Percentiles rank a stretch among this genome's conserved stretches.
phyloP scores from a whole-genome alignment of 2,888 invertebrate species.

The Ectobius pallidus region DNA sequence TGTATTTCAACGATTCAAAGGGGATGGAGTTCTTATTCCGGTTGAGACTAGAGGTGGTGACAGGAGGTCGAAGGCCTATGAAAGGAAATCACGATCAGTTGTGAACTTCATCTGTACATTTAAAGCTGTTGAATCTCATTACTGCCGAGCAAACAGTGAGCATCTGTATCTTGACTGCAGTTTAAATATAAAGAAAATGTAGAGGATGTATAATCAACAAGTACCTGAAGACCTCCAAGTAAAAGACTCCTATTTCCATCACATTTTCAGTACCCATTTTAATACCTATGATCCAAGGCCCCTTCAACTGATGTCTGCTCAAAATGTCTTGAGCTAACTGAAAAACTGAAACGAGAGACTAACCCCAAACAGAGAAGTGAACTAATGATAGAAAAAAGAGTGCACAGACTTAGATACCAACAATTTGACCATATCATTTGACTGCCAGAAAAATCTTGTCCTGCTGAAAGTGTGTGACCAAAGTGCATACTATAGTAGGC shows the following conservation, averaged over 20 bases:
- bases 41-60: conserved; percentile 14
- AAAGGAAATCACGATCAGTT: background rate
- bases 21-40: background rate
- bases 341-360: no score
- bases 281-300: background rate
- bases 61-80: background rate
- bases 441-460: background rate
- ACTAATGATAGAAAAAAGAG: background rate
- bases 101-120: background rate
- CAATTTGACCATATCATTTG: background rate
- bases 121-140: background rate
- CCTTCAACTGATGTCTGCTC: background rate
- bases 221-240: conserved; percentile 1
- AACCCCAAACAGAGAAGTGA: background rate
- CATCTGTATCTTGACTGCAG: conserved; percentile 12
- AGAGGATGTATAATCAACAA: conserved; percentile 8
- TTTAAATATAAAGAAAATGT: conserved; percentile 20
- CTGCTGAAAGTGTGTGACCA: background rate
- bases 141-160: background rate
- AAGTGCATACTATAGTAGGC: background rate
- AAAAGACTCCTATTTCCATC: background rate
- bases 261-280: conserved; percentile 19
- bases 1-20: background rate
- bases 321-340: background rate
- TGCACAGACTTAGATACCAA: background rate